Evolutionary conservation across 2,113 vertebrate species (phyloP).

Genomic region (Labrus mixtus): DNA sequence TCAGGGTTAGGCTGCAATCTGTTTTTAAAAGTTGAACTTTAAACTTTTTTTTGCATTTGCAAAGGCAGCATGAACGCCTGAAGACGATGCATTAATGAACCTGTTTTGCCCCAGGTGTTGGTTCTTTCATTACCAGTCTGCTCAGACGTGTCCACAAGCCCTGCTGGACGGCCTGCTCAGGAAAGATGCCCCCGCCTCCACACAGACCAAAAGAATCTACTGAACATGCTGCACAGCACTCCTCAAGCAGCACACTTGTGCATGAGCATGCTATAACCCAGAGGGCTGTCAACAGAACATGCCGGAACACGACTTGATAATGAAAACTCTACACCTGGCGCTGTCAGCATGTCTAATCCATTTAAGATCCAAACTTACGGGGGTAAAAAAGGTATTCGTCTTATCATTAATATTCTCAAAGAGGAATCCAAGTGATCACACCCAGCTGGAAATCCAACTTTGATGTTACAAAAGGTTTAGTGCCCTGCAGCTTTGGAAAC

Average conservation of each 20-base stretch:
- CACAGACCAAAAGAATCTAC: conserved; percentile 19
- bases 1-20: neutral
- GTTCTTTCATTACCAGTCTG: conserved; percentile 26
- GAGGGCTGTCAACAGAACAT: conserved; percentile 45
- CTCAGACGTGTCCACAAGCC: conserved; percentile 33
- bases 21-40: neutral
- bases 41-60: neutral
- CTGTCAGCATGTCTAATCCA: conserved; percentile 8
- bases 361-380: conserved; percentile 5
- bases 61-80: neutral
- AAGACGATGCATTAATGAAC: conserved; percentile 26
- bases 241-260: conserved; percentile 20
- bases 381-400: conserved; percentile 1
- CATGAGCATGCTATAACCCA: conserved; percentile 10
- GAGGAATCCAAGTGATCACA: neutral
- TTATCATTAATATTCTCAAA: conserved; percentile 10
- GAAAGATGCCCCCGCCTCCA: neutral
- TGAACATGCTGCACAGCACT: conserved; percentile 17
- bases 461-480: neutral
- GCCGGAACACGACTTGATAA: conserved; percentile 50
- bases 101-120: conserved; percentile 26
- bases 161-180: conserved; percentile 15
- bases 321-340: conserved; percentile 7
- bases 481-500: conserved; percentile 12
- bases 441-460: neutral